Percentiles rank a stretch among this genome's conserved stretches.
Conservation (phyloP, 1,140 invertebrate genomes). For the Drosophila sp. region DNA sequence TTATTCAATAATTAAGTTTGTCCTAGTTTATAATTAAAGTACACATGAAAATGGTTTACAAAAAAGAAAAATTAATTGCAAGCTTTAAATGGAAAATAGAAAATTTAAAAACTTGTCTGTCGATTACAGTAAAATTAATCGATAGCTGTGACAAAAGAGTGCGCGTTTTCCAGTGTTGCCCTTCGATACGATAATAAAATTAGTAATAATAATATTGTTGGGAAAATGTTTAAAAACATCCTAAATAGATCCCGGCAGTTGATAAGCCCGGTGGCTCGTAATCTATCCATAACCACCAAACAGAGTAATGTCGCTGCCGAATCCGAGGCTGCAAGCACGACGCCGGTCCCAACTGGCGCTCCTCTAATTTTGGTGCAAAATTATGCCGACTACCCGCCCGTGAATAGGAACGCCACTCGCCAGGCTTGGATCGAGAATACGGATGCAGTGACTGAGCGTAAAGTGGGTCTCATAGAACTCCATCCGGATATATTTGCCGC, state of each 20-base stretch:
- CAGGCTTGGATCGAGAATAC: conserved; percentile 97
- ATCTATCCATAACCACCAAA: conserved; percentile 35
- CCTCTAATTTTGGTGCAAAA: conserved; percentile 61
- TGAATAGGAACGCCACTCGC: conserved; percentile 79
- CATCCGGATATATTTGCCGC: conserved; percentile 94
- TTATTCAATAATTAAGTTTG: no score
- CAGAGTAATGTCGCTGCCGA: conserved; percentile 12
- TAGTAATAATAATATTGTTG: neutral
- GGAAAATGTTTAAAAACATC: conserved; percentile 73
- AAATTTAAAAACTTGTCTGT: no score
- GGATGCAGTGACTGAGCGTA: conserved; percentile 90
- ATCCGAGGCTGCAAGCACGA: neutral
- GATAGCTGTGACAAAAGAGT: no score
- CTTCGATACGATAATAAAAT: no score
- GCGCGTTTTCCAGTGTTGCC: no score
- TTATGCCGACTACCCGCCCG: conserved; percentile 49
- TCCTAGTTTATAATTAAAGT: no score
- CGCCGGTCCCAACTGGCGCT: conserved; percentile 7
- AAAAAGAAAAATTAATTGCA: no score
- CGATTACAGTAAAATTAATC: no score
- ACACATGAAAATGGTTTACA: no score
- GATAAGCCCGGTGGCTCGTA: conserved; percentile 53
- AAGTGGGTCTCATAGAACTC: conserved; percentile 92
- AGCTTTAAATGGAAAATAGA: no score
- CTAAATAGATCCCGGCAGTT: conserved; percentile 69